Base-by-base conservation (phyloP, 2,888 invertebrate genomes). In the Clusia tigrina region DNA sequence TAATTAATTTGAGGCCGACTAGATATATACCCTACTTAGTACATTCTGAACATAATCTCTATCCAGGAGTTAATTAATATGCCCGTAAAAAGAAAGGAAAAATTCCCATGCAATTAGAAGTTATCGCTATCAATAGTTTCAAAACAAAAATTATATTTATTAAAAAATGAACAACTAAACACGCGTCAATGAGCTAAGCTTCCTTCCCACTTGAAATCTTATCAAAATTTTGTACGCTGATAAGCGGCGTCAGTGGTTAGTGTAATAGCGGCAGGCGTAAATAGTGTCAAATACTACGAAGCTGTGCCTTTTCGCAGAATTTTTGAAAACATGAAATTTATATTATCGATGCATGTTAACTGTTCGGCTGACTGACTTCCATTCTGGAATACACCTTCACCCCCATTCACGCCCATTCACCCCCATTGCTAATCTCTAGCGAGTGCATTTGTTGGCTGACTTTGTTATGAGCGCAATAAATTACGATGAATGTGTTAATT, bases 401-500 rank as follows among this genome's bases (percentile, higher is more conserved):
- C n/a, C n/a, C n/a, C 10, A 42, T 6, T n/a, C 15, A 17, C 42
- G 42, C 12, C n/a, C 15, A n/a, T n/a, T n/a, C n/a, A n/a, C 54
- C 59, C 61, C 64, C 71, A 58, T 63, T 63, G 63, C 15, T 9
- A 17, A n/a, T 15, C 15, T 20, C 52, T 55, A 15, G 26, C 20
- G 37, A 38, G 26, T 32, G 24, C 37, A 53, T 58, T 18, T 46
- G 24, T 57, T 54, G 23, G 32, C 10, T 20, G 12, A 20, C 22
- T 15, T 18, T 9, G 56, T 58, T 63, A 72, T 75, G 66, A 67
- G 61, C 66, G 64, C 64, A 75, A 69, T 67, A 73, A 79, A 78
- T 79, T 78, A 78, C 74, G 73, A 79, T 72, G 67, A 70, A 73
- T 70, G 71, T 70, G 78, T 71, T 77, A 78, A 78, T 78, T 77